Base-by-base conservation (phyloP, 2,888 invertebrate genomes). In the Dasysyrphus albostriatus region DNA sequence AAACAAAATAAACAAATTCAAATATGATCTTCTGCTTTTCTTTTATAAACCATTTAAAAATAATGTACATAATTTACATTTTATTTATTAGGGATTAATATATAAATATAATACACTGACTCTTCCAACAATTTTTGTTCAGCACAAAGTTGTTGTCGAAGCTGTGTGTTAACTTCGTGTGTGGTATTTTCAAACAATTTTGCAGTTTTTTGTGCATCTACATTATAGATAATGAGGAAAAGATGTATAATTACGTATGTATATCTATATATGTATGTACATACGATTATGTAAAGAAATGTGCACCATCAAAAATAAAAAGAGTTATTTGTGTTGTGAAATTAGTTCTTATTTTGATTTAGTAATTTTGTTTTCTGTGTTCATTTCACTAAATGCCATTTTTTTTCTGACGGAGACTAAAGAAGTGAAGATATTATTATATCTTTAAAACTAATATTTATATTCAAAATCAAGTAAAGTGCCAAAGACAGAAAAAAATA, bases 251-350 rank as follows among this genome's bases (percentile, higher is more conserved):
- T 61, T 4, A 47, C 56, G 42, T 29, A 19, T 10, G 12, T 10
- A 39, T 39, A 39, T 4, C 3, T 39, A 39, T 10, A 10, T 39
- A 39, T 37, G 12, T 12, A 12, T 39, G 39, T 42, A 14, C 12
- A 5, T 12, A 29, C 32, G 9, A 32, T 5, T 34, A 65, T 16
- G 5, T 32, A 32, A 65, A 47, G 47, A 65, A 65, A 65, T 37
- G 83, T 83, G 83, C 83, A 51, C 69, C 83, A 78, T 63, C 56
- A 79, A 69, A 76, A 74, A 63, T 3, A n/a, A n/a, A n/a, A n/a
- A 10, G 29, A 10, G 54, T 83, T 69, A 78, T 69, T 75, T 63
- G 69, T 79, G 79, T 79, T 49, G 79, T 75, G 79, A 78, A 32
- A 70, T 79, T 49, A 75, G 74, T 65, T 83, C 61, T 74, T 61